phyloP scores from a whole-genome alignment of 2,797 vertebrate species.

The Hylomyscus alleni region DNA sequence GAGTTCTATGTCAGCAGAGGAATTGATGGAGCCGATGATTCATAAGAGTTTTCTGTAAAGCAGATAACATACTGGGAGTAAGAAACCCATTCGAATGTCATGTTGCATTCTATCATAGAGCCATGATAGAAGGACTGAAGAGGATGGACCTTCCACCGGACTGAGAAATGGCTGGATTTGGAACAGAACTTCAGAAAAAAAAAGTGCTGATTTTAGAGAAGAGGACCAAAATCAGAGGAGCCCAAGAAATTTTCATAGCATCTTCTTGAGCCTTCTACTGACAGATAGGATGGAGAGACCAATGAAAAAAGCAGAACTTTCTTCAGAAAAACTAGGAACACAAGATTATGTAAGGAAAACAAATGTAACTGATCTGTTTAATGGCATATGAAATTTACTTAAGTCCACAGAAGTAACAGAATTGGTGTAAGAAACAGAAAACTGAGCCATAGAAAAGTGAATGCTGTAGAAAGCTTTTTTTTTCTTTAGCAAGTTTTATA shows the following conservation, averaged over 20 bases:
- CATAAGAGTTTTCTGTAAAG: not conserved
- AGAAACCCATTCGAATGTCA: not conserved
- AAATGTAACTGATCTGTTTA: not conserved
- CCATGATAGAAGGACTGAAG: not conserved
- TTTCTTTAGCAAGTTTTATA: not conserved
- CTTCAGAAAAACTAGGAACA: not conserved
- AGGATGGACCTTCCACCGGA: not conserved
- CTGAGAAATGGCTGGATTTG: not conserved
- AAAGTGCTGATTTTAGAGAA: not conserved
- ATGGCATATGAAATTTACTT: not conserved
- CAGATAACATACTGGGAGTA: not conserved
- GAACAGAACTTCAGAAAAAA: not conserved
- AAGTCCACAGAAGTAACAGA: not conserved
- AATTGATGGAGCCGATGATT: not conserved
- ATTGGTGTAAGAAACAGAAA: not conserved
- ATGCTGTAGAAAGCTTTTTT: not conserved
- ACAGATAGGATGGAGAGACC: not conserved
- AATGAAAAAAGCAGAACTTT: not conserved
- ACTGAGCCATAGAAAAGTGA: not conserved
- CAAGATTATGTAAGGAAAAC: not conserved
- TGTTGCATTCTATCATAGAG: not conserved
- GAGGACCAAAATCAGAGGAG: not conserved
- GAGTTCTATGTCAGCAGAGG: not conserved
- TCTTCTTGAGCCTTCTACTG: not conserved
- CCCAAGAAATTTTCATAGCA: conserved; percentile 7